A percentile compares a stretch with the other conserved stretches of the same genome.
These are phyloP conservation scores for Siphonodentalium dalli DNA, from an alignment of 2,888 invertebrate genomes.

Conservation along the genomic window DNA sequence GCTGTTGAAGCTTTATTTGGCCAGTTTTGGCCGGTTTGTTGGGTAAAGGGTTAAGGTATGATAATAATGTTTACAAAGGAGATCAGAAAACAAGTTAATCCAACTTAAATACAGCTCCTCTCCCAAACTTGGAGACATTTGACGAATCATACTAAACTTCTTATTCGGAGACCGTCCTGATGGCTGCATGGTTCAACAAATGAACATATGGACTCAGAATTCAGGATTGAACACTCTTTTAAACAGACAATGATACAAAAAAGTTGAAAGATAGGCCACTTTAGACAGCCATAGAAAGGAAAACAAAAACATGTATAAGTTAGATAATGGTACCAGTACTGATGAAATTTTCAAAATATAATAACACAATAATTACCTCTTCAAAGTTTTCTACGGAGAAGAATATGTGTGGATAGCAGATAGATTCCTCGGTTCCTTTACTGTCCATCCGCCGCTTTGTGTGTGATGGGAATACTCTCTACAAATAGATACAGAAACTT, in stretches of 20 bases:
- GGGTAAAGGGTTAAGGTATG: too few relatives aligned
- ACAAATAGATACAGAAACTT: conserved; percentile 32
- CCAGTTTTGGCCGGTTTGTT: too few relatives aligned
- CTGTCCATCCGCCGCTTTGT: conserved; percentile 96
- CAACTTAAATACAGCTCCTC: too few relatives aligned
- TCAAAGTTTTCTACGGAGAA: conserved; percentile 99
- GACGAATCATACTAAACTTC: too few relatives aligned
- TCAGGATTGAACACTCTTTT: too few relatives aligned
- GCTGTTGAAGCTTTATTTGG: too few relatives aligned
- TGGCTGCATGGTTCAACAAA: too few relatives aligned
- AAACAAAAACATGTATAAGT: not conserved
- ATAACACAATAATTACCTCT: conserved; percentile 72
- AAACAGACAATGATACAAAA: not conserved
- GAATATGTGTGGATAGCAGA: conserved; percentile 98
- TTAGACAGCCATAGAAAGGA: not conserved
- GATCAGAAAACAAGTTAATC: too few relatives aligned
- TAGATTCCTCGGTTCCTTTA: conserved; percentile 97
- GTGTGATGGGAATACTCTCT: conserved; percentile 95
- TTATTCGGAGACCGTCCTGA: too few relatives aligned
- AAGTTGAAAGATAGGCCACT: not conserved
- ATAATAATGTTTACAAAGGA: too few relatives aligned
- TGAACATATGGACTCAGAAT: too few relatives aligned
- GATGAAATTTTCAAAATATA: conserved; percentile 65
- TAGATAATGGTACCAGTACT: not conserved
- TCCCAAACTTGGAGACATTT: too few relatives aligned